Evolutionary conservation across 1,140 invertebrate genomes (phyloP).

Genomic region (Dendroctonus ponderosae): DNA sequence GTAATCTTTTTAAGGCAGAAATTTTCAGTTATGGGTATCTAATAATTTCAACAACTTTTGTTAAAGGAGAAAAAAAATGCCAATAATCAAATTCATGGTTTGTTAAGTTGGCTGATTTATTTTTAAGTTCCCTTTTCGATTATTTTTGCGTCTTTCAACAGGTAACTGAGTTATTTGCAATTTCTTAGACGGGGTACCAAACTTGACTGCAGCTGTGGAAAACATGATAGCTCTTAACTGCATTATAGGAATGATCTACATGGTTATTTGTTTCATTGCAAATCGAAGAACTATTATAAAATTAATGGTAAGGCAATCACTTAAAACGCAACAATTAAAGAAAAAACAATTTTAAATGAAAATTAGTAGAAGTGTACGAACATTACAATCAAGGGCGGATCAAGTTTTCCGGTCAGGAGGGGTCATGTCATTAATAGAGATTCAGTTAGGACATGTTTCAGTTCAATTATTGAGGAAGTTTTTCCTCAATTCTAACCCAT

Average conservation of each 20-base stretch:
- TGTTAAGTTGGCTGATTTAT: not conserved
- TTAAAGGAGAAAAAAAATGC: slow-evolving; percentile 4
- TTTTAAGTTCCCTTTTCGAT: not conserved
- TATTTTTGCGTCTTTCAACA: not conserved
- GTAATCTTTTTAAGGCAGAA: too few species aligned
- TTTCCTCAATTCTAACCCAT: too few species aligned
- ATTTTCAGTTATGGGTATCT: too few species aligned
- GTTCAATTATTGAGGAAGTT: too few species aligned
- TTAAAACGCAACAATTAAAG: too few species aligned
- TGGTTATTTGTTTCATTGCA: slow-evolving; percentile 37
- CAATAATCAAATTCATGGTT: not conserved
- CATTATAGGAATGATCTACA: slow-evolving; percentile 40
- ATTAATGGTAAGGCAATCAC: slow-evolving; percentile 24
- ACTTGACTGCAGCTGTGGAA: slow-evolving; percentile 33
- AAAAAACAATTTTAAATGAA: too few species aligned
- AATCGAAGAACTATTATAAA: slow-evolving; percentile 33
- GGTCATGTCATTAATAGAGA: not conserved
- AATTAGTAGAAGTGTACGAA: too few species aligned
- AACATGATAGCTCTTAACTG: slow-evolving; percentile 38
- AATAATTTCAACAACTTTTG: too few species aligned
- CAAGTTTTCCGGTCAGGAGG: too few species aligned
- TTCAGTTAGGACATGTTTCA: not conserved
- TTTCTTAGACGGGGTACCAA: slow-evolving; percentile 17
- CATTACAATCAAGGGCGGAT: too few species aligned
- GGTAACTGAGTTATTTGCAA: not conserved